A percentile compares a stretch with the other conserved stretches of the same genome.
phyloP scores from a whole-genome alignment of 1,140 invertebrate genomes.

The Cyrtorhinus lividipennis region DNA sequence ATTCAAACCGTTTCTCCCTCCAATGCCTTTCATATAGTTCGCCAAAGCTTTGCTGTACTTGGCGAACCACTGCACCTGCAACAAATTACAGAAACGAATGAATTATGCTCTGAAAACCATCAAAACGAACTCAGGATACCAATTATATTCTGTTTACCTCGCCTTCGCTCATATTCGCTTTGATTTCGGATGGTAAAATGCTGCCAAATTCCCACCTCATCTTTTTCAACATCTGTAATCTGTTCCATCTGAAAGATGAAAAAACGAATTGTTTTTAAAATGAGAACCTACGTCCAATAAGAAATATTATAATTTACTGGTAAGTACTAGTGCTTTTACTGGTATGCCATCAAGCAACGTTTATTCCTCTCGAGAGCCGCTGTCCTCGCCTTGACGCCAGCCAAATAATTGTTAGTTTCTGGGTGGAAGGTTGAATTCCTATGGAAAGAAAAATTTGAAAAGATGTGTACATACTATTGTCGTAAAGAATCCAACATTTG shows the following conservation, averaged over 20 bases:
- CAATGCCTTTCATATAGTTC: conserved; percentile 76
- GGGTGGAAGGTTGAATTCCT: conserved; percentile 31
- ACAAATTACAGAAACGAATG: conserved; percentile 17
- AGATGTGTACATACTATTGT: not conserved
- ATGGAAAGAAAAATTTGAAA: conserved; percentile 1
- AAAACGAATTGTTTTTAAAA: conserved; percentile 17
- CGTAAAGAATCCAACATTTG: too few relatives aligned
- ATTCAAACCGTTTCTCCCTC: conserved; percentile 62
- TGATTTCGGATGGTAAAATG: conserved; percentile 71
- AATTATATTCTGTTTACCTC: conserved; percentile 38
- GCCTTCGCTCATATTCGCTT: conserved; percentile 58
- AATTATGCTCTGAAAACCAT: not conserved
- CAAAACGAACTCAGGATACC: not conserved
- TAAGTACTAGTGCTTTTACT: too few relatives aligned
- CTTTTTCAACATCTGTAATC: conserved; percentile 61
- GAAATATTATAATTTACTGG: too few relatives aligned
- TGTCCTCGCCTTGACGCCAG: conserved; percentile 66
- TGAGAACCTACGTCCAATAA: too few relatives aligned
- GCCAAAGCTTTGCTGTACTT: conserved; percentile 76
- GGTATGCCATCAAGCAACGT: conserved; percentile 74
- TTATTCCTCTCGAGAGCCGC: conserved; percentile 75
- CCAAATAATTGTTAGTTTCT: conserved; percentile 34
- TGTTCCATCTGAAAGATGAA: conserved; percentile 42
- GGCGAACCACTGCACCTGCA: conserved; percentile 64
- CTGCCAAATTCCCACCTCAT: conserved; percentile 89